Percentiles rank a stretch among this genome's conserved stretches.
Evolutionary conservation across 2,113 vertebrate species (phyloP).

Genomic region (Saimiri boliviensis): DNA sequence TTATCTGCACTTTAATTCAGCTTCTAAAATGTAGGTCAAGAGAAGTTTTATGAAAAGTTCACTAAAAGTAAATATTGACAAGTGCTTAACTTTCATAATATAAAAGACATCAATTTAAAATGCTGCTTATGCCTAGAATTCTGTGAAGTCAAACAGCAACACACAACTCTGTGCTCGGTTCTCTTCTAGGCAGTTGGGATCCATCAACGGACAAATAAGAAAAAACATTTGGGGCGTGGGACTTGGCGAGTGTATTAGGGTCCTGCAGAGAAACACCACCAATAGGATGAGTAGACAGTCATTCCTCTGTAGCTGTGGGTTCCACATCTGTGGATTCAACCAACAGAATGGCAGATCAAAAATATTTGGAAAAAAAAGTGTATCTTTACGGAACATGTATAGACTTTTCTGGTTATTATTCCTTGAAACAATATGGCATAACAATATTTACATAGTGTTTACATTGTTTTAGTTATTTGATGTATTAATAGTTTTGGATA

Average conservation of each 20-base stretch:
- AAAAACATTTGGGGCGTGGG: background rate
- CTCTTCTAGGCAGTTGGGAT: background rate
- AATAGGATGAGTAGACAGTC: too few species aligned
- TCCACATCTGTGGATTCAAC: background rate
- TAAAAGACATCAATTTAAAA: background rate
- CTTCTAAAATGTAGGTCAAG: background rate
- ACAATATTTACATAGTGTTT: background rate
- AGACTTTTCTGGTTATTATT: background rate
- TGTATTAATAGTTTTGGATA: too few species aligned
- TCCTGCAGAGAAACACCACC: background rate
- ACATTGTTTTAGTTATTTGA: background rate
- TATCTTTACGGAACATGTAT: background rate
- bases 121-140: background rate
- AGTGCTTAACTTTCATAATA: background rate
- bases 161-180: background rate
- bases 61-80: background rate
- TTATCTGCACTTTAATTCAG: background rate
- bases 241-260: background rate
- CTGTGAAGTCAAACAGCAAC: background rate
- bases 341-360: background rate
- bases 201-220: background rate
- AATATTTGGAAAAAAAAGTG: background rate
- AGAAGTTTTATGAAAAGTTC: constrained; percentile 29
- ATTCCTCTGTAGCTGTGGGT: background rate
- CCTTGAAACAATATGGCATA: background rate